Conservation (phyloP, 2,113 vertebrate genomes). For the Smithornis capensis region DNA sequence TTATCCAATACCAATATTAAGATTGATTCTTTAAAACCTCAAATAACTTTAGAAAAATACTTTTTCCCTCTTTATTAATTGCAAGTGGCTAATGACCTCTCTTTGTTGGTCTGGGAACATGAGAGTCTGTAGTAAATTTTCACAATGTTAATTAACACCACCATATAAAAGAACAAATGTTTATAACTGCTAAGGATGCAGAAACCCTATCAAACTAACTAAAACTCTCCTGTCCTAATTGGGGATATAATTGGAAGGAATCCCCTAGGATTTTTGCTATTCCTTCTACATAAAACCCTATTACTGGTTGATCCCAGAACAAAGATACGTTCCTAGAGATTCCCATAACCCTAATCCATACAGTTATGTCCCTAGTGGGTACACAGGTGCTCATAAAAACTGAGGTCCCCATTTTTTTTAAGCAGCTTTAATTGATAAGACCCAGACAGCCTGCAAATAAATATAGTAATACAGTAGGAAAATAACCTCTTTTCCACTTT, state of each 20-base stretch:
- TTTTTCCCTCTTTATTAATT: not conserved
- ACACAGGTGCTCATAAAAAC: constrained; percentile 64
- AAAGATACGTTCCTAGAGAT: constrained; percentile 49
- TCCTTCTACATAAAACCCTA: constrained; percentile 48
- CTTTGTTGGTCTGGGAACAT: not conserved
- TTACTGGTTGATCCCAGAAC: constrained; percentile 51
- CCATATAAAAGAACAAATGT: not conserved
- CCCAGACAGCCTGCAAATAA: not conserved
- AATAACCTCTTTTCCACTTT: not conserved
- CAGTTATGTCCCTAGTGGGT: not conserved
- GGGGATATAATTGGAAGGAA: constrained; percentile 50
- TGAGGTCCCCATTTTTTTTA: constrained; percentile 13
- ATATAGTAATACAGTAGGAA: not conserved
- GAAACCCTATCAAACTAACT: not conserved
- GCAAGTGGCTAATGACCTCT: not conserved
- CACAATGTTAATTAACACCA: not conserved
- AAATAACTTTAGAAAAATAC: not conserved
- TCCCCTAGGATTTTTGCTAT: constrained; percentile 25
- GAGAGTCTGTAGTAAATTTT: not conserved
- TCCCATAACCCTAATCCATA: constrained; percentile 52
- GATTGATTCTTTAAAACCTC: not conserved
- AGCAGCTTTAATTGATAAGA: constrained; percentile 49
- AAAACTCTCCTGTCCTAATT: constrained; percentile 24
- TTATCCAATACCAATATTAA: not conserved
- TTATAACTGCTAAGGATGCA: constrained; percentile 2